phyloP scores from a whole-genome alignment of 2,797 vertebrate genomes.

The Sylvia borin region DNA sequence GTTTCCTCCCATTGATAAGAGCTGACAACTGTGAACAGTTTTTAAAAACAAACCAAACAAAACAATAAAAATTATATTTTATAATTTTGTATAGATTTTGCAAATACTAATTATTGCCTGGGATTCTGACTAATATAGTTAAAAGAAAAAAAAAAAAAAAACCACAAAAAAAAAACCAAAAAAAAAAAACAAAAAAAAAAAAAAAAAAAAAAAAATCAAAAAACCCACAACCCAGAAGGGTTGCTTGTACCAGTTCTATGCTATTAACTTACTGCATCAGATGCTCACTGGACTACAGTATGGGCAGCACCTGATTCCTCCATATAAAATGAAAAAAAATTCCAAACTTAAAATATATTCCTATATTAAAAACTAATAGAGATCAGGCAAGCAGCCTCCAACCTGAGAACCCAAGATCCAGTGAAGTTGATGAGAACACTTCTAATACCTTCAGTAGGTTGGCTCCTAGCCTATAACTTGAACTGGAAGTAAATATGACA shows the following conservation, averaged over 20 bases:
- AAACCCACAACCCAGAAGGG: too few species aligned
- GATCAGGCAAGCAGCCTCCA: not conserved
- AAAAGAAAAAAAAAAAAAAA: not conserved
- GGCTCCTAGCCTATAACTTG: not conserved
- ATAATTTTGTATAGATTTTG: not conserved
- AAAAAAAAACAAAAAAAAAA: not conserved
- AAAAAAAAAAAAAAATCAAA: not conserved
- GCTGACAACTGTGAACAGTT: not conserved
- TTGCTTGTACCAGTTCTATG: not conserved
- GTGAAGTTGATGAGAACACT: not conserved
- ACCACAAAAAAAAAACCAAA: accelerated
- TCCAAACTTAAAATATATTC: not conserved
- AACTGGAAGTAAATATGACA: not conserved
- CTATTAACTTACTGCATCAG: not conserved
- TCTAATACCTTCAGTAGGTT: not conserved
- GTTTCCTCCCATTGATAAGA: not conserved
- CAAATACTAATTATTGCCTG: not conserved
- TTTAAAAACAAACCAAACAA: not conserved
- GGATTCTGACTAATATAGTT: not conserved
- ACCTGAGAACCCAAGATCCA: not conserved
- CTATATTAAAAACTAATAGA: not conserved
- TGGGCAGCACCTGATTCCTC: not conserved
- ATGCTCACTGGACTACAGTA: not conserved
- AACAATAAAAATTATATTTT: not conserved
- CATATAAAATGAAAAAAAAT: not conserved